Base-by-base conservation (phyloP, 2,113 vertebrate genomes). In the Calidris pygmaea region DNA sequence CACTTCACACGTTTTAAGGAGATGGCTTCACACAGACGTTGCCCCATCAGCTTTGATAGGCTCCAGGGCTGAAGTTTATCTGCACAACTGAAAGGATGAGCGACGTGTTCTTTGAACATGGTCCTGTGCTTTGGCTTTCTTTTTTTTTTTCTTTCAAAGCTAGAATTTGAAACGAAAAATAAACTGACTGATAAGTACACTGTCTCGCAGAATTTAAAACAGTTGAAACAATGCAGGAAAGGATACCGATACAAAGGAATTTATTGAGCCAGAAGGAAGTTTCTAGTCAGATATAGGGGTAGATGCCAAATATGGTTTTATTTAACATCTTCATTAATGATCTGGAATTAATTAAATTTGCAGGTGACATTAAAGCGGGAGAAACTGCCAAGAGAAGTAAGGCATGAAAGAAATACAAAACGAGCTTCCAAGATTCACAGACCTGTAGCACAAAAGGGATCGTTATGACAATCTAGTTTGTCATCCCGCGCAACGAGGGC, bases 241-340 rank as follows among this genome's bases (percentile, higher is more conserved):
- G 52, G 56, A 87, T 68, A 87, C 48, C 15, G 86, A 77, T 56
- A 91, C 70, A 89, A 91, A 81, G 30, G 39, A 84, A 91, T 78
- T 72, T 84, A 90, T 3, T 60, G 65, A 90, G 60, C 85, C 67
- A 89, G 87, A 87, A 93, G 39, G 63, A 93, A 90, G 78, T 75
- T 93, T 89, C 75, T 45, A 67, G 56, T 62, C 68, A 94, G 63
- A 88, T 86, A 84, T 20, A 88, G 52, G 45, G 27, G 90, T 7
- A 86, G 59, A 67, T 86, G 79, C 76, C 90, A 96, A 94, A 93
- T 90, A 90, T 9, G 16, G 65, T 77, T 96, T 94, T 94, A 94
- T 92, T 95, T 88, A 94, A 93, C 79, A 93, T 71, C 87, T 90
- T 95, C 79, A 92, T 96, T 95, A 93, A 95, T 90, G 85, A 95